Percentiles rank a stretch among this genome's conserved stretches.
Conservation (phyloP, 2,113 vertebrate species). For the Cisticola juncidis region DNA sequence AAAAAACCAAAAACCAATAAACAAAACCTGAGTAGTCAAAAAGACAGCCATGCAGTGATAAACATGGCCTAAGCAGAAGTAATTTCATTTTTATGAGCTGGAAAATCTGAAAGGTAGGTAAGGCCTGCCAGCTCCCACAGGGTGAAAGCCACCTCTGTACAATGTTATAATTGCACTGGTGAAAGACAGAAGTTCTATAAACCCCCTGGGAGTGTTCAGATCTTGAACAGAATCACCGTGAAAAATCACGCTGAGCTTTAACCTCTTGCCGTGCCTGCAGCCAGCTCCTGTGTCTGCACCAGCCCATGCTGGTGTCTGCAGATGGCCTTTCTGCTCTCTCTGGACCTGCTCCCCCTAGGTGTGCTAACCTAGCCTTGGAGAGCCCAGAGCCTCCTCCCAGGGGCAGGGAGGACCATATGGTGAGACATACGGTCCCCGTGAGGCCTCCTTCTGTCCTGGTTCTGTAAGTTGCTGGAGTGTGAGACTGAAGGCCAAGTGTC, state of each 20-base stretch:
- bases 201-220: not conserved
- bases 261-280: not conserved
- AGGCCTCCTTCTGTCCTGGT: slow-evolving; percentile 29
- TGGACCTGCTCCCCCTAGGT: not conserved
- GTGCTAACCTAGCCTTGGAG: not conserved
- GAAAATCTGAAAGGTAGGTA: not conserved
- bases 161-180: not conserved
- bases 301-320: not conserved
- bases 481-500: slow-evolving; percentile 41
- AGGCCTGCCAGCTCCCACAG: not conserved
- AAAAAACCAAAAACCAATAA: too few species aligned
- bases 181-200: not conserved
- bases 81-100: not conserved
- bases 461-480: not conserved
- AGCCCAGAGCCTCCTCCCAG: not conserved
- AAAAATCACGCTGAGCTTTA: not conserved
- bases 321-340: not conserved
- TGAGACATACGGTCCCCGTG: not conserved
- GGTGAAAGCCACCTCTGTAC: not conserved
- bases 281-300: not conserved
- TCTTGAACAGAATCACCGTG: not conserved
- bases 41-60: not conserved
- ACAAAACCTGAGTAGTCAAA: not conserved
- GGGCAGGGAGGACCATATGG: not conserved
- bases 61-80: not conserved